These are phyloP conservation scores for Tapirus indicus DNA, from an alignment of 2,797 vertebrate genomes.

Conservation along the genomic window DNA sequence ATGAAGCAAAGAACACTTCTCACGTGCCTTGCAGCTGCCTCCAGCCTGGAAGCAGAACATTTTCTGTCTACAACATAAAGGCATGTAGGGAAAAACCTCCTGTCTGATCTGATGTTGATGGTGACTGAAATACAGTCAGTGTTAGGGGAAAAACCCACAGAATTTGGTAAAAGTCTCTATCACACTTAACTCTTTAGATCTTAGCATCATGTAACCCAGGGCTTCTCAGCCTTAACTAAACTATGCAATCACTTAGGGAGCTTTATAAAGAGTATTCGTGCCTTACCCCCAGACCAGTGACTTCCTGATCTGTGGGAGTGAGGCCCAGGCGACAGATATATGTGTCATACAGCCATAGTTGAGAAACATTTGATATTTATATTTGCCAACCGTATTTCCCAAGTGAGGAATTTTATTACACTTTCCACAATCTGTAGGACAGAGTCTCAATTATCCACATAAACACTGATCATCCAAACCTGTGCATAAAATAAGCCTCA, in stretches of 20 bases:
- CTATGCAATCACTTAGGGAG: fast-evolving
- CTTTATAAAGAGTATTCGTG: not conserved
- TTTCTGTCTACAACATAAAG: not conserved
- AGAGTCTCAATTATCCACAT: not conserved
- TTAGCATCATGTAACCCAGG: not conserved
- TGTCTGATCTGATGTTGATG: not conserved
- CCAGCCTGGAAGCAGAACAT: not conserved
- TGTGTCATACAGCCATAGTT: not conserved
- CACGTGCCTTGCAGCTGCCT: not conserved
- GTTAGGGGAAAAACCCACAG: fast-evolving
- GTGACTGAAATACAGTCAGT: not conserved
- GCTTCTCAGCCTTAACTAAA: not conserved
- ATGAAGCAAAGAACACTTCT: not conserved
- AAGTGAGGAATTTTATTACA: not conserved
- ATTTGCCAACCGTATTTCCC: not conserved
- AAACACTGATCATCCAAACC: not conserved
- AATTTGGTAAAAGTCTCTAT: not conserved
- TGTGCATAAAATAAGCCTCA: not conserved
- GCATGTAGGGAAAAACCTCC: not conserved
- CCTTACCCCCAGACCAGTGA: too few relatives aligned
- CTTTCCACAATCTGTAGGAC: not conserved
- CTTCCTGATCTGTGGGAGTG: fast-evolving
- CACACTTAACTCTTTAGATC: not conserved
- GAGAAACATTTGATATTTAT: not conserved
- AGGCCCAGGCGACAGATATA: not conserved